phyloP scores from a whole-genome alignment of 2,888 invertebrate genomes.

The Eubasilissa splendida region DNA sequence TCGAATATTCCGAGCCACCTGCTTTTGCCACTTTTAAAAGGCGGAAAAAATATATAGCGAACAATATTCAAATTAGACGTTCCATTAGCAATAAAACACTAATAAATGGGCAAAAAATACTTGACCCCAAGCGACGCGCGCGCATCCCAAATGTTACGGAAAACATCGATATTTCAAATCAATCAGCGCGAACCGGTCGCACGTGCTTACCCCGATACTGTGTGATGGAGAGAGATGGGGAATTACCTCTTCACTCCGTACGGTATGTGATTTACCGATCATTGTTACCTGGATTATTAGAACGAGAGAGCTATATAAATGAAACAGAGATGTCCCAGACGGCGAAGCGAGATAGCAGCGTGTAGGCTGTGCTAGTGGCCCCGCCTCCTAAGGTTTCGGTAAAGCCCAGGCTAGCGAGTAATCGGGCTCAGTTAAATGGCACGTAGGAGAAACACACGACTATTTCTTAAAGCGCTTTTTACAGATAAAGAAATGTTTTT shows the following conservation, averaged over 20 bases:
- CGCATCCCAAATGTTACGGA: conserved; percentile 44
- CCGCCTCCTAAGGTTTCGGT: conserved; percentile 55
- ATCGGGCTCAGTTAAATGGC: background rate
- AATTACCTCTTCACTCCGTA: conserved; percentile 45
- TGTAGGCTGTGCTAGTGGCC: conserved; percentile 47
- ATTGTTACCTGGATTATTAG: conserved; percentile 48
- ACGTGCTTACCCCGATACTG: conserved; percentile 53
- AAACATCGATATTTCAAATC: conserved; percentile 52
- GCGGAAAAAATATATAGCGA: conserved; percentile 32
- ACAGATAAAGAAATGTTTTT: background rate
- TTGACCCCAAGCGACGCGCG: conserved; percentile 40
- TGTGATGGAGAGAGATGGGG: conserved; percentile 42
- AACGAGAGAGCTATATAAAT: conserved; percentile 37
- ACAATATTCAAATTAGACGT: conserved; percentile 43
- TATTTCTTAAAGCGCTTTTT: background rate
- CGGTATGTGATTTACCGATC: conserved; percentile 54
- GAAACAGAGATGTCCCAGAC: conserved; percentile 1
- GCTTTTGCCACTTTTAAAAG: conserved; percentile 24
- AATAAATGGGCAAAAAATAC: conserved; percentile 51
- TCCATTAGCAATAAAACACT: conserved; percentile 48
- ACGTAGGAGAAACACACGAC: conserved; percentile 1
- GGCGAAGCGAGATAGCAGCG: conserved; percentile 32
- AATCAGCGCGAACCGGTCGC: conserved; percentile 54
- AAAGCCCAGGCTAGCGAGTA: conserved; percentile 36
- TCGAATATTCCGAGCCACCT: conserved; percentile 25